Evolutionary conservation across 2,113 vertebrate genomes (phyloP), one percentile per base, ranked within the genome.

Genomic region (Aphelocoma coerulescens): DNA sequence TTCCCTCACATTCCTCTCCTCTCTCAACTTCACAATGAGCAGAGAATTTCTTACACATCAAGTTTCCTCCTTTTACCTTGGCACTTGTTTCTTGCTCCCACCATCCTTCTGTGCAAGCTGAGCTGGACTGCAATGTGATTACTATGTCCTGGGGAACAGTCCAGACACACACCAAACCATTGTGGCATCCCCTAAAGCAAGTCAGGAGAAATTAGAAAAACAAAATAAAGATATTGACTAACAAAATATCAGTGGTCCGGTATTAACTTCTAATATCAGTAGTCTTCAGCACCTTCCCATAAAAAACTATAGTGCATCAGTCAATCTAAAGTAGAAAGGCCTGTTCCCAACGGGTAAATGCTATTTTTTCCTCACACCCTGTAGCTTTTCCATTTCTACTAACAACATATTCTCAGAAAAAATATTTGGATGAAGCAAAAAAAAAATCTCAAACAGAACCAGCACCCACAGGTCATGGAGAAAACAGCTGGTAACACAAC

Each of bases 81-180:
- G 91, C 92, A 66, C 52, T 92, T 69, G 94, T 55, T 73, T 99
- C 98, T 66, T 92, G 98, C 58, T 99, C 99, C 99, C 99, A 99
- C 98, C 99, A 99, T 75, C 97, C 98, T 90, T 99, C 99, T 24
- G 98, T 97, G 52, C 93, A 97, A 26, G 97, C 59, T n/a, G 97
- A 95, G 68, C 75, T 97, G 76, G 97, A 97, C 81, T 99, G 98
- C 84, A 98, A 58, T 30, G 98, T 97, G 58, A 92, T 76, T 12
- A 92, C 88, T 20, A 97, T 72, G 57, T 99, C 98, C 94, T 99
- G 99, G 43, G 99, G 99, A 92, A 99, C 96, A 8, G 98, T 98
- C 99, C 99, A 99, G 89, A 99, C 99, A 41, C 99, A 99, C 23
- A 99, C 99, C 84, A 99, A 98, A 39, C 99, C 99, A 84, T 97